Evolutionary conservation across 2,113 vertebrate genomes (phyloP).

Genomic region (Chelonoidis abingdonii): DNA sequence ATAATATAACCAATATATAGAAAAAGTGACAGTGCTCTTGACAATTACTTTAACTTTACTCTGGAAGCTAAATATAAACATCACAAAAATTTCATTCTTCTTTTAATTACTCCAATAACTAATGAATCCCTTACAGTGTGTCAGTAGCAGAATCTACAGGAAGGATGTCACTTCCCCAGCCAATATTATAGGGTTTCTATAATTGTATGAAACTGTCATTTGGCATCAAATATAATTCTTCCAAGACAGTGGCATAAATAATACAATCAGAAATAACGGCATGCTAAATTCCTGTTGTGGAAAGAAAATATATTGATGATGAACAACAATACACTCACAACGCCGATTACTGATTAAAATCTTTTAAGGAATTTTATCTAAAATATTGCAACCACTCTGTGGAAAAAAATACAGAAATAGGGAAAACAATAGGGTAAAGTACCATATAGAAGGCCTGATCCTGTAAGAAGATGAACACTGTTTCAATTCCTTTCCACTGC

Average conservation of each 20-base stretch:
- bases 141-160: not conserved
- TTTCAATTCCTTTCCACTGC: not conserved
- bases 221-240: not conserved
- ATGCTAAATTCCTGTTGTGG: not conserved
- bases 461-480: not conserved
- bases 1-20: not conserved
- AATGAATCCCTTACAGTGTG: not conserved
- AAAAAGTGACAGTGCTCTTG: not conserved
- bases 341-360: not conserved
- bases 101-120: conserved; percentile 8
- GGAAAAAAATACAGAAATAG: not conserved
- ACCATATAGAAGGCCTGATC: not conserved
- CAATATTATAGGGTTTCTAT: conserved; percentile 5
- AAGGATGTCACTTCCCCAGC: not conserved
- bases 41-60: conserved; percentile 14
- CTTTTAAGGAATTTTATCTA: not conserved
- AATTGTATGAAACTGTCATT: not conserved
- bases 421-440: not conserved
- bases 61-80: not conserved
- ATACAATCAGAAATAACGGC: not conserved
- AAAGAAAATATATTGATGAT: not conserved
- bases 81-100: conserved; percentile 19
- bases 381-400: not conserved
- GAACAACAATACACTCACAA: not conserved
- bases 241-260: not conserved